phyloP scores from a whole-genome alignment of 2,797 vertebrate genomes.

The Choloepus didactylus region DNA sequence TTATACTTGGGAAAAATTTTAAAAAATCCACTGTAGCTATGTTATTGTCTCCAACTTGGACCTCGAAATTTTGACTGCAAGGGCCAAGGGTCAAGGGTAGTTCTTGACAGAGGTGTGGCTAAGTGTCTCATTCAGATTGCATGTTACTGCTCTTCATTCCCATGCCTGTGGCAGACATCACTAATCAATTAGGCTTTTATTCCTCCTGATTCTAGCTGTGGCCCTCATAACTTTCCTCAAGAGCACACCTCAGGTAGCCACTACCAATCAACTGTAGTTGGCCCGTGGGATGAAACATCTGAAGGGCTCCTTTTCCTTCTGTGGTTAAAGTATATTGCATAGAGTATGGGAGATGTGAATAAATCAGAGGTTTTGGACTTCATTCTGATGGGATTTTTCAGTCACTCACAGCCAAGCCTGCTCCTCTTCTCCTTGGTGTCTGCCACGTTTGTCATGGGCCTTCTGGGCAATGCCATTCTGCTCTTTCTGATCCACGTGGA shows the following conservation, averaged over 20 bases:
- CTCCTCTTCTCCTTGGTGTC: slow-evolving; percentile 39
- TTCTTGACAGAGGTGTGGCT: neutral
- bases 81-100: neutral
- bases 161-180: neutral
- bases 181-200: neutral
- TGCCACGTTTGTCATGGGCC: neutral
- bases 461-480: slow-evolving; percentile 49
- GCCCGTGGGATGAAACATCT: neutral
- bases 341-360: neutral
- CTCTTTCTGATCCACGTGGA: slow-evolving; percentile 50
- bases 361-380: slow-evolving; percentile 24
- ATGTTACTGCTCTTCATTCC: neutral
- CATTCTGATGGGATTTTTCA: slow-evolving; percentile 44
- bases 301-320: neutral
- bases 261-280: neutral
- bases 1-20: too few relatives aligned
- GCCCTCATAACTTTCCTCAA: neutral
- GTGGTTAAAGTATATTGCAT: neutral
- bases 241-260: neutral
- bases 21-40: too few relatives aligned
- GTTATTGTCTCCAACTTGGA: neutral
- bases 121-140: neutral
- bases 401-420: neutral
- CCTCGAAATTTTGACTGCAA: neutral
- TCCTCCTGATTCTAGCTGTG: neutral